phyloP scores from a whole-genome alignment of 1,140 invertebrate genomes.

The Cyclargus thomasi region DNA sequence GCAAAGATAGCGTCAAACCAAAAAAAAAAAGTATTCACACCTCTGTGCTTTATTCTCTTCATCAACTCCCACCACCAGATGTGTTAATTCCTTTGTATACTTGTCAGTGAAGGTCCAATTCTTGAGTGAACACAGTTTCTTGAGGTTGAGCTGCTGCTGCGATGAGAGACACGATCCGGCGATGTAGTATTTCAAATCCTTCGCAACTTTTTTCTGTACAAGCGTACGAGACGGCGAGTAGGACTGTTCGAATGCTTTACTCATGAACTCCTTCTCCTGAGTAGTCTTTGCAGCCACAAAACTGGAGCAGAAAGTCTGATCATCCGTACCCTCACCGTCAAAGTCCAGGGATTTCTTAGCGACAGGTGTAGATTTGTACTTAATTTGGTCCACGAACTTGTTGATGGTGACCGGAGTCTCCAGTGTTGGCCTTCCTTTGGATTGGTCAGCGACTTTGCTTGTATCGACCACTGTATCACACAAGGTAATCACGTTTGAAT shows the following conservation, averaged over 20 bases:
- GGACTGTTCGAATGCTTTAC: slow-evolving; percentile 48
- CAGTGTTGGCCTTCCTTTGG: slow-evolving; percentile 30
- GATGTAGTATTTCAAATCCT: slow-evolving; percentile 39
- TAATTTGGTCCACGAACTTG: slow-evolving; percentile 57
- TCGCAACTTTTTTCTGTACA: slow-evolving; percentile 19
- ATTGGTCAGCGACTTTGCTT: slow-evolving; percentile 22
- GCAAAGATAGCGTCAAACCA: background rate
- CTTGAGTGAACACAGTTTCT: slow-evolving; percentile 38
- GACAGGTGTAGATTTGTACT: slow-evolving; percentile 58
- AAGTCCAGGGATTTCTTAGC: slow-evolving; percentile 61
- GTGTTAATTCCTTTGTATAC: slow-evolving; percentile 57
- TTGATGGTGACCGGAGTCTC: slow-evolving; percentile 56
- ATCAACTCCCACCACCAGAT: slow-evolving; percentile 62
- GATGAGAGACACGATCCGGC: slow-evolving; percentile 52
- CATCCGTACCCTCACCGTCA: slow-evolving; percentile 31
- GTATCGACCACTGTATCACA: slow-evolving; percentile 35
- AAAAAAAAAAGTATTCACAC: slow-evolving; percentile 29
- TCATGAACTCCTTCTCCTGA: slow-evolving; percentile 57
- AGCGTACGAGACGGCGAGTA: slow-evolving; percentile 22
- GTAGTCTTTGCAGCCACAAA: slow-evolving; percentile 44
- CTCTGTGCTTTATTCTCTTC: slow-evolving; percentile 61
- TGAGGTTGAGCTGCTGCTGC: slow-evolving; percentile 38
- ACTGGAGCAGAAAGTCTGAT: slow-evolving; percentile 45
- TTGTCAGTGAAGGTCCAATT: slow-evolving; percentile 55
- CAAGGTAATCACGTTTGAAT: slow-evolving; percentile 26